Evolutionary conservation across 2,888 invertebrate species (phyloP).

Genomic region (Hydriomena furcata): DNA sequence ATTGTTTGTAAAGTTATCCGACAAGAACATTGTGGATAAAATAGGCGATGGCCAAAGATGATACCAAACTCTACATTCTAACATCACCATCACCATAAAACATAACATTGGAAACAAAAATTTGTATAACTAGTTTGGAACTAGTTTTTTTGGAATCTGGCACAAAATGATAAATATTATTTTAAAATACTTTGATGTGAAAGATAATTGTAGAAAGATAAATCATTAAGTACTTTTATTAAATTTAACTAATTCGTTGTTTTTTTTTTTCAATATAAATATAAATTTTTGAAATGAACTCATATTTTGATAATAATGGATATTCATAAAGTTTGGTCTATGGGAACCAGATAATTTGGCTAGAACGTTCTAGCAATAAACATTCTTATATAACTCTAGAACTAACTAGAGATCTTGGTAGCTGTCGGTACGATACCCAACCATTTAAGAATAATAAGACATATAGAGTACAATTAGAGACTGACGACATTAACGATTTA

Average conservation of each 20-base stretch:
- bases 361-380: background rate
- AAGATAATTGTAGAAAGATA: slow-evolving; percentile 7
- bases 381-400: background rate
- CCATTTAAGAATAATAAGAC: slow-evolving; percentile 5
- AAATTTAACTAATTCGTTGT: too few relatives aligned
- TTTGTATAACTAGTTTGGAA: slow-evolving; percentile 27
- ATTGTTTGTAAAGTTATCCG: background rate
- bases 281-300: too few relatives aligned
- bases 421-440: too few relatives aligned
- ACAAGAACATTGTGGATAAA: slow-evolving; percentile 2
- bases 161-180: slow-evolving; percentile 3
- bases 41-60: slow-evolving; percentile 9
- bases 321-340: too few relatives aligned
- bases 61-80: slow-evolving; percentile 10
- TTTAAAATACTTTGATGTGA: slow-evolving; percentile 2
- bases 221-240: too few relatives aligned
- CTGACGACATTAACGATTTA: slow-evolving; percentile 34
- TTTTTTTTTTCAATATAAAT: too few relatives aligned
- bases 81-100: slow-evolving; percentile 12
- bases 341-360: too few relatives aligned
- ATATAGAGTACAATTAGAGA: slow-evolving; percentile 24
- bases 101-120: slow-evolving; percentile 13
- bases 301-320: too few relatives aligned
- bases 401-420: too few relatives aligned
- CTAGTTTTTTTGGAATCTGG: slow-evolving; percentile 18